Evolutionary conservation across 2,797 vertebrate species (phyloP).

Genomic region (Melanotaenia nigrans): DNA sequence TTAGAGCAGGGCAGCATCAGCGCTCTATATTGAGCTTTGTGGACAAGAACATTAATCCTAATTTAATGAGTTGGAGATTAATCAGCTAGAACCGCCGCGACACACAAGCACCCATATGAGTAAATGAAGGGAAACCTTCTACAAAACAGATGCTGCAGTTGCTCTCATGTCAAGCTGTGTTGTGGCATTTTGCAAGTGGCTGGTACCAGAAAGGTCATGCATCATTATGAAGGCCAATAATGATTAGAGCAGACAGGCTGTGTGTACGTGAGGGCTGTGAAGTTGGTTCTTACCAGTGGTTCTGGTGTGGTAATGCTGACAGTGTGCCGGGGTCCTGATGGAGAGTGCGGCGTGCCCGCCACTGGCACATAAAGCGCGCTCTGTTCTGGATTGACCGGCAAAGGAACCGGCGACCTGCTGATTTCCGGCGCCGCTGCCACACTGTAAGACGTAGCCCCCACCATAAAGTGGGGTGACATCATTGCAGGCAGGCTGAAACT

Average conservation of each 20-base stretch:
- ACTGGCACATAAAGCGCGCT: slow-evolving; percentile 32
- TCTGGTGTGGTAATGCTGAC: slow-evolving; percentile 71
- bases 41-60: slow-evolving; percentile 41
- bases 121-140: slow-evolving; percentile 16
- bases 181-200: slow-evolving; percentile 38
- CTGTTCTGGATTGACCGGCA: slow-evolving; percentile 76
- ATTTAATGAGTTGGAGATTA: slow-evolving; percentile 47
- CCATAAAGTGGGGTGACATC: slow-evolving; percentile 81
- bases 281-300: slow-evolving; percentile 69
- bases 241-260: slow-evolving; percentile 9
- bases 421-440: slow-evolving; percentile 60
- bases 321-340: slow-evolving; percentile 62
- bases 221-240: slow-evolving; percentile 29
- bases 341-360: slow-evolving; percentile 70
- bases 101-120: background rate
- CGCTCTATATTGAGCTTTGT: slow-evolving; percentile 3
- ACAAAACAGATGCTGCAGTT: slow-evolving; percentile 20
- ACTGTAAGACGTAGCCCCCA: slow-evolving; percentile 74
- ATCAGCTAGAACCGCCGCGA: slow-evolving; percentile 18
- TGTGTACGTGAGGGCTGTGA: background rate
- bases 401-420: slow-evolving; percentile 20
- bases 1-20: slow-evolving; percentile 1
- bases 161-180: slow-evolving; percentile 11
- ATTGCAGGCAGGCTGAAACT: slow-evolving; percentile 81
- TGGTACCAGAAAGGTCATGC: slow-evolving; percentile 33